A percentile compares a stretch with the other conserved stretches of the same genome.
These are phyloP conservation scores for Gymnothorax reevesii DNA, from an alignment of 2,797 vertebrate genomes.

Conservation along the genomic window DNA sequence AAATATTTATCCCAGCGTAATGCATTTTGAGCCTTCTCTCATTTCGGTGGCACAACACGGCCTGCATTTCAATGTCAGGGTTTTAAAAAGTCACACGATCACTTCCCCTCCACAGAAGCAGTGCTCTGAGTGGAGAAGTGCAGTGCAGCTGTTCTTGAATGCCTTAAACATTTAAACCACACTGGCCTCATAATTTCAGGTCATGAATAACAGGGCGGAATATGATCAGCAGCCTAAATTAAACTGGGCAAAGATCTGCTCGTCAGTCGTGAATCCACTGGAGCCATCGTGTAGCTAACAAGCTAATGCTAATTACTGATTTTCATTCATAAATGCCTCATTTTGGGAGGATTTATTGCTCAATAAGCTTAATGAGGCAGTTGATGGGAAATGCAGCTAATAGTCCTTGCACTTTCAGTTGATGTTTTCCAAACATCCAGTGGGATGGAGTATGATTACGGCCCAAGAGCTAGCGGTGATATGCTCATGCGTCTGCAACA, in stretches of 20 bases:
- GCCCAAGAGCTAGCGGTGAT: no score
- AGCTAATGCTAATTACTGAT: not conserved
- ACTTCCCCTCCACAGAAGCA: not conserved
- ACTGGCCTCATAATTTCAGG: not conserved
- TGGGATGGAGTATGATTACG: not conserved
- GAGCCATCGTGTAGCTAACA: not conserved
- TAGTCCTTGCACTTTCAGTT: not conserved
- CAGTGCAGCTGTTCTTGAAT: not conserved
- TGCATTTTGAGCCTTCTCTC: conserved; percentile 58
- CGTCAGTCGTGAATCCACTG: not conserved
- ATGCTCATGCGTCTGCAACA: no score
- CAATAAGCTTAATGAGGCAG: not conserved
- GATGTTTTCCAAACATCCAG: not conserved
- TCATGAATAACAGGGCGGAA: not conserved
- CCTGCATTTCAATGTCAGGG: conserved; percentile 9
- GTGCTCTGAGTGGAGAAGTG: no score
- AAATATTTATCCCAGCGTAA: conserved; percentile 71
- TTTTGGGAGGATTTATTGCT: not conserved
- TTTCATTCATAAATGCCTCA: not conserved
- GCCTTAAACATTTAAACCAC: not conserved
- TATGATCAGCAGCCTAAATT: not conserved
- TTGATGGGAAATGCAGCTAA: not conserved
- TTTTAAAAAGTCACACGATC: not conserved
- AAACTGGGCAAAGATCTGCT: not conserved
- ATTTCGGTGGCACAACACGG: conserved; percentile 36